Conservation (phyloP, 2,888 invertebrate species). For the Epiblema foenella region DNA sequence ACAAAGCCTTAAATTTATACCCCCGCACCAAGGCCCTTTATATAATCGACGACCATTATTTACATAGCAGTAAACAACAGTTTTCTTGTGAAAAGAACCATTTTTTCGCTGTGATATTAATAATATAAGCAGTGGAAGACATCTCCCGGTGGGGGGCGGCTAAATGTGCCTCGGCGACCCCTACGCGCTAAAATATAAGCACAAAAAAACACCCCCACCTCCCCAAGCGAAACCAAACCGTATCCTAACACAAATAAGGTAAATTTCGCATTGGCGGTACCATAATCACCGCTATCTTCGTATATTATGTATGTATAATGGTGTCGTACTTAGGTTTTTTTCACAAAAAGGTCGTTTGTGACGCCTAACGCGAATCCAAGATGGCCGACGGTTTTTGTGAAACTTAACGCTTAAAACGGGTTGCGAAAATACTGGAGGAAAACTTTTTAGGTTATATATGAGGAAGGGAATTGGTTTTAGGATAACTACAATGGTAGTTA, state of each 20-base stretch:
- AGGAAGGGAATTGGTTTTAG: constrained; percentile 14
- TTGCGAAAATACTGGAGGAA: constrained; percentile 23
- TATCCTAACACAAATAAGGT: not conserved
- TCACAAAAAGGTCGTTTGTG: constrained; percentile 44
- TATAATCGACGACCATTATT: constrained; percentile 40
- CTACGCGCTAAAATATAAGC: constrained; percentile 40
- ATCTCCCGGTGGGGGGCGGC: constrained; percentile 36
- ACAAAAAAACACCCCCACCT: constrained; percentile 29
- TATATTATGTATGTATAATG: constrained; percentile 39
- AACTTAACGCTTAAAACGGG: constrained; percentile 34
- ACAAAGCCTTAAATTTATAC: constrained; percentile 45
- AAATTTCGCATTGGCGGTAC: not conserved
- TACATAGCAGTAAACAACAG: constrained; percentile 33
- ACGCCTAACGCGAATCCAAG: constrained; percentile 44
- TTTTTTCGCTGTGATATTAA: constrained; percentile 42
- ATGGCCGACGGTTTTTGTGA: constrained; percentile 42
- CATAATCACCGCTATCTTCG: constrained; percentile 36
- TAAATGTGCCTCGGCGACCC: constrained; percentile 39
- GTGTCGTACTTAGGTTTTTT: constrained; percentile 42
- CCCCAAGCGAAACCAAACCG: constrained; percentile 1
- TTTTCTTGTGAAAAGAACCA: constrained; percentile 41
- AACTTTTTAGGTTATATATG: constrained; percentile 26
- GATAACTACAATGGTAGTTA: not conserved
- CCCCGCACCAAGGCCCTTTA: constrained; percentile 31
- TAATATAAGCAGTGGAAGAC: constrained; percentile 43